Percentiles rank a stretch among this genome's conserved stretches.
phyloP scores from a whole-genome alignment of 1,140 invertebrate species.

The Lordiphosa clarofinis region DNA sequence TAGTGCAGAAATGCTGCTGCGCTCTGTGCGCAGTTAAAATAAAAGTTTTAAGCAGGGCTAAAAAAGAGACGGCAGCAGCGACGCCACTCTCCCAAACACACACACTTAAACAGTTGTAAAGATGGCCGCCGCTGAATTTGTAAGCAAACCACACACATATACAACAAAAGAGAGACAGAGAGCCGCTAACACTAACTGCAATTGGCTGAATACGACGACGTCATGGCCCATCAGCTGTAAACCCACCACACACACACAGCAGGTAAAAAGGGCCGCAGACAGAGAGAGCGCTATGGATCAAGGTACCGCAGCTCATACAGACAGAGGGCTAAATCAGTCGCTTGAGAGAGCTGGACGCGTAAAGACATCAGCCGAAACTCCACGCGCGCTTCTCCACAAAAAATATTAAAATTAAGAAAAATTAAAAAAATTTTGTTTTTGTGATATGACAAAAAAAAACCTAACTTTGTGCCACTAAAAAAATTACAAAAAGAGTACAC shows the following conservation, averaged over 20 bases:
- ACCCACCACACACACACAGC: slow-evolving; percentile 28
- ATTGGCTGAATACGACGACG: slow-evolving; percentile 64
- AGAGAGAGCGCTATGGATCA: slow-evolving; percentile 1
- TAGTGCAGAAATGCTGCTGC: slow-evolving; percentile 2
- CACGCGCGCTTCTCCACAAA: too few relatives aligned
- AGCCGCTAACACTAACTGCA: slow-evolving; percentile 42
- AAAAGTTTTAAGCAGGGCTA: slow-evolving; percentile 58
- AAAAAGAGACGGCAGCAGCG: slow-evolving; percentile 42
- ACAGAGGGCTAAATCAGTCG: slow-evolving; percentile 51
- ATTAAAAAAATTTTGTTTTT: not conserved
- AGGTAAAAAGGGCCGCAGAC: slow-evolving; percentile 37
- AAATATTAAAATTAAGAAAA: slow-evolving; percentile 15
- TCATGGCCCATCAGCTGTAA: slow-evolving; percentile 66
- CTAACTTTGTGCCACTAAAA: slow-evolving; percentile 13
- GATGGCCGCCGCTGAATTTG: slow-evolving; percentile 75
- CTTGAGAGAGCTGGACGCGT: slow-evolving; percentile 59
- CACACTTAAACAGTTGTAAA: slow-evolving; percentile 58
- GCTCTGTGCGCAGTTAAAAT: slow-evolving; percentile 43
- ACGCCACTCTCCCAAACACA: slow-evolving; percentile 10
- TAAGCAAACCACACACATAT: slow-evolving; percentile 34
- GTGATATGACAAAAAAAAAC: not conserved
- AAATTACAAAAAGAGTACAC: not conserved
- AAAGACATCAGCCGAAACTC: slow-evolving; percentile 11
- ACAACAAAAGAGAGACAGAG: slow-evolving; percentile 13
- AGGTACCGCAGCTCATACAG: slow-evolving; percentile 1